Percentiles rank a stretch among this genome's conserved stretches.
These are phyloP conservation scores for Thyatira batis DNA, from an alignment of 2,888 invertebrate genomes.

Conservation along the genomic window DNA sequence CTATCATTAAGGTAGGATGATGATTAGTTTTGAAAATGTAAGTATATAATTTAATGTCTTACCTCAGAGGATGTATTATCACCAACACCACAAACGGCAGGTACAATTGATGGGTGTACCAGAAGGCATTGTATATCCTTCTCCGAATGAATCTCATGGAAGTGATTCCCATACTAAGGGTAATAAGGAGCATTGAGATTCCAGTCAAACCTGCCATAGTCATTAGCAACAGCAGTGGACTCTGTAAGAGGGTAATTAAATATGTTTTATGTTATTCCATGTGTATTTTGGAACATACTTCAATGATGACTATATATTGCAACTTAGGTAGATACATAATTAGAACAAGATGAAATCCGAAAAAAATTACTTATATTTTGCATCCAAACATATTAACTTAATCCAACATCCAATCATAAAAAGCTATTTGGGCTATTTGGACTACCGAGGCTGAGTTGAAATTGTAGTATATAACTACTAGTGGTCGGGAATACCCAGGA, in stretches of 20 bases:
- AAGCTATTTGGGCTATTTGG: no score
- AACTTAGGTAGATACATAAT: no score
- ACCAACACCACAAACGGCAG: conserved; percentile 73
- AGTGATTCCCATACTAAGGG: conserved; percentile 68
- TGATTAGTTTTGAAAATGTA: no score
- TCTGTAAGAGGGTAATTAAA: conserved; percentile 46
- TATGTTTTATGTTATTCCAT: not conserved
- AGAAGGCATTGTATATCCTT: conserved; percentile 75
- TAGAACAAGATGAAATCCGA: no score
- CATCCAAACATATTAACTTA: no score
- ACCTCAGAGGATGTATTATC: conserved; percentile 81
- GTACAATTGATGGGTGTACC: conserved; percentile 79
- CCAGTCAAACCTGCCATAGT: conserved; percentile 75
- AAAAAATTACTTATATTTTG: no score
- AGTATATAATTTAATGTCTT: conserved; percentile 28
- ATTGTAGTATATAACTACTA: no score
- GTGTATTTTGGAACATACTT: not conserved
- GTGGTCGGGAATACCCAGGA: no score
- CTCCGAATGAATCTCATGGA: conserved; percentile 69
- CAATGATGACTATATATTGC: no score
- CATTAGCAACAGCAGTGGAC: conserved; percentile 57
- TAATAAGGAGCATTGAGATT: conserved; percentile 68
- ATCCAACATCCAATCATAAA: no score
- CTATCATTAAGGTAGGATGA: no score
- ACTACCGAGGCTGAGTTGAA: no score